Evolutionary conservation across 2,797 vertebrate genomes (phyloP).

Genomic region (Myotis planiceps): DNA sequence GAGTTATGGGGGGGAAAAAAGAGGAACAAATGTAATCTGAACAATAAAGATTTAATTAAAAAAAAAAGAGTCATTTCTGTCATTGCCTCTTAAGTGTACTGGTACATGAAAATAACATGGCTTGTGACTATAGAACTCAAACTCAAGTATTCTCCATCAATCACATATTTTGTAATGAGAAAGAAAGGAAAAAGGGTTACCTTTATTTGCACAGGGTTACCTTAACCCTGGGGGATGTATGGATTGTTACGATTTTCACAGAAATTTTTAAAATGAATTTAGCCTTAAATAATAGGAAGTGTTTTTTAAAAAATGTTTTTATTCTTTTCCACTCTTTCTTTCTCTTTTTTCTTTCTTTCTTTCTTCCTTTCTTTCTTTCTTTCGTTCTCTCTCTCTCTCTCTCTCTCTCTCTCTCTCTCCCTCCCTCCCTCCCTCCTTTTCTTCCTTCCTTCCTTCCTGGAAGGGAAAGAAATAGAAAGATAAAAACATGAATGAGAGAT

Average conservation of each 20-base stretch:
- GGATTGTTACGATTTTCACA: background rate
- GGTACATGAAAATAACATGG: background rate
- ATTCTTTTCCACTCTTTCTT: too few species aligned
- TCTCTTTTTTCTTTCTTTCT: too few species aligned
- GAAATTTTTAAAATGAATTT: background rate
- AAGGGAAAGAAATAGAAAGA: too few species aligned
- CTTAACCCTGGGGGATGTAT: background rate
- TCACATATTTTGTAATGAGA: background rate
- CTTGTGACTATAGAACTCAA: background rate
- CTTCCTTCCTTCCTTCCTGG: too few species aligned
- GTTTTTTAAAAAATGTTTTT: background rate
- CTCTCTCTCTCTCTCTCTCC: accelerated
- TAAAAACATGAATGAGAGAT: too few species aligned
- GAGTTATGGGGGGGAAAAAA: too few species aligned
- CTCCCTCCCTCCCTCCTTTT: too few species aligned
- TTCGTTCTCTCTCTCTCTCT: too few species aligned
- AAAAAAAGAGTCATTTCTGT: background rate
- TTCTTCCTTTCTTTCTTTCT: too few species aligned
- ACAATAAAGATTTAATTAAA: too few species aligned
- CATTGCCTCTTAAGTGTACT: background rate
- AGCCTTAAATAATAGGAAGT: background rate
- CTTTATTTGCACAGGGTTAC: background rate
- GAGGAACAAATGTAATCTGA: too few species aligned
- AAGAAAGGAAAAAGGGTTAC: background rate
- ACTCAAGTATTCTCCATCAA: background rate